A percentile compares a stretch with the other conserved stretches of the same genome.
Evolutionary conservation across 2,113 vertebrate genomes (phyloP).

Genomic region (Marmota monax): DNA sequence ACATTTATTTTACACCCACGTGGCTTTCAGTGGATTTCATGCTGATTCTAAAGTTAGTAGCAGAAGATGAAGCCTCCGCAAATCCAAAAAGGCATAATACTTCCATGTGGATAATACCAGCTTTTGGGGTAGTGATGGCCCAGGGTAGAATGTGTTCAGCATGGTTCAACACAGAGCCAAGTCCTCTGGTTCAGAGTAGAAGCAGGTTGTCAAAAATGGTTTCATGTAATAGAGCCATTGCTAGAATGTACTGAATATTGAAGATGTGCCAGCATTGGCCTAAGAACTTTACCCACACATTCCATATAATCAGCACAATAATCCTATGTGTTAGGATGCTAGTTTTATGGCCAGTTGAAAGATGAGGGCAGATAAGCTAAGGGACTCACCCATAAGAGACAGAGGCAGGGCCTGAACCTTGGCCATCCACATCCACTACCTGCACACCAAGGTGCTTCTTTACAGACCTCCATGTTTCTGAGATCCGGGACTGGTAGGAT

Average conservation of each 20-base stretch:
- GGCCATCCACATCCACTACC: too few species aligned
- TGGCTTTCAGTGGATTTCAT: not conserved
- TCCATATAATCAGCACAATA: not conserved
- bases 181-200: not conserved
- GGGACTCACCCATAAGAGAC: not conserved
- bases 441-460: not conserved
- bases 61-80: not conserved
- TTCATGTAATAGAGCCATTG: not conserved
- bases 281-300: not conserved
- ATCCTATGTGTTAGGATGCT: not conserved
- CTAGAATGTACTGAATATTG: not conserved
- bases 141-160: too few species aligned
- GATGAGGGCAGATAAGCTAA: not conserved
- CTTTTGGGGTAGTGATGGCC: not conserved
- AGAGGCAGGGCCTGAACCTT: not conserved
- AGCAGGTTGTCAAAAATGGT: not conserved
- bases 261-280: not conserved
- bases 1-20: not conserved
- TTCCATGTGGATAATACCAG: not conserved
- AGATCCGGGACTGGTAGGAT: accelerated
- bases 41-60: not conserved
- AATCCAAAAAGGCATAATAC: not conserved
- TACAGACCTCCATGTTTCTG: not conserved
- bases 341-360: not conserved
- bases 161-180: not conserved